Evolutionary conservation across 1,140 invertebrate species (phyloP).

Genomic region (Ditylenchus dipsaci): DNA sequence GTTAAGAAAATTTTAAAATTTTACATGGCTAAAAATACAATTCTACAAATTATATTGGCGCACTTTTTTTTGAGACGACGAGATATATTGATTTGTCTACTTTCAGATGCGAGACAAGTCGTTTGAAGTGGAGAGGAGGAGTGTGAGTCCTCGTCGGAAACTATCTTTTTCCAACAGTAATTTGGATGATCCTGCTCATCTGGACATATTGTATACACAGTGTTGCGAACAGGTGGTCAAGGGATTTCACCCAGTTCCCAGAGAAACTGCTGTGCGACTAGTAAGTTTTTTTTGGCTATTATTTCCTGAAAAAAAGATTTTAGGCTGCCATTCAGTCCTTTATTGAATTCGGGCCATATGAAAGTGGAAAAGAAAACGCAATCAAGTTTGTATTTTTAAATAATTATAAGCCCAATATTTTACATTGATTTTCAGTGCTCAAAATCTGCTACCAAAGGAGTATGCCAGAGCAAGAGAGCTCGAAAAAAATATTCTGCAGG

Average conservation of each 20-base stretch:
- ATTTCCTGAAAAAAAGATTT: background rate
- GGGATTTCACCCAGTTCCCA: conserved; percentile 21
- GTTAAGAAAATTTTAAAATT: too few relatives aligned
- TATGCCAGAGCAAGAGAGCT: conserved; percentile 85
- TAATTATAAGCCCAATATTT: background rate
- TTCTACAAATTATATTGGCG: too few relatives aligned
- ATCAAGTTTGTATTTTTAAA: conserved; percentile 61
- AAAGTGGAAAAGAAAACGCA: conserved; percentile 5
- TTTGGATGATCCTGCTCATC: conserved; percentile 17
- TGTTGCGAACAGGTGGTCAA: conserved; percentile 23
- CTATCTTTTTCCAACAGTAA: conserved; percentile 29
- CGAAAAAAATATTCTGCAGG: conserved; percentile 77
- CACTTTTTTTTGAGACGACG: too few relatives aligned
- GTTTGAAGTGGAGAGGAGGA: too few relatives aligned
- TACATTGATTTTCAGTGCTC: conserved; percentile 61
- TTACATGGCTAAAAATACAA: too few relatives aligned
- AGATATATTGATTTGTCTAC: too few relatives aligned
- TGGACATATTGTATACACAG: conserved; percentile 18
- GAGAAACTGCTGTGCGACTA: conserved; percentile 23
- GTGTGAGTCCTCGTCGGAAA: conserved; percentile 3
- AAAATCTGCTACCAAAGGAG: conserved; percentile 89
- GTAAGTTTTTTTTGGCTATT: background rate
- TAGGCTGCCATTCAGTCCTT: conserved; percentile 25
- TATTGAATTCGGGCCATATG: conserved; percentile 21
- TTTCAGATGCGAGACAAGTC: too few relatives aligned